Evolutionary conservation across 2,888 invertebrate species (phyloP).

Genomic region (Serrognathus titanus): DNA sequence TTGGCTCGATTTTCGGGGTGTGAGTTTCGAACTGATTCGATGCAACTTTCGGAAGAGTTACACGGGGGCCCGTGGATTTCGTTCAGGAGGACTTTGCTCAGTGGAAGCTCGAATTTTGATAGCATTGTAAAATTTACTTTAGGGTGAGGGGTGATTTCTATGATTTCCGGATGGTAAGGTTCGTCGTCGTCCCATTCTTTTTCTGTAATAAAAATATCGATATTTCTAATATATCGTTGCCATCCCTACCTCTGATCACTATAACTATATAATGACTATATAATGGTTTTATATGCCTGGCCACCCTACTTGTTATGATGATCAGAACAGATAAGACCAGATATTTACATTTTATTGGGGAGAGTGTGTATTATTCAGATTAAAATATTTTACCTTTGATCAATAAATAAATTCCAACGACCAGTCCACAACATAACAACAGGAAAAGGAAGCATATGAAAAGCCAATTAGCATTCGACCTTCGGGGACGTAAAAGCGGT

Average conservation of each 20-base stretch:
- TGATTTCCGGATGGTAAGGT: neutral
- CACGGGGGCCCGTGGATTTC: constrained; percentile 6
- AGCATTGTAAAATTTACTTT: neutral
- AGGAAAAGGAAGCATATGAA: constrained; percentile 13
- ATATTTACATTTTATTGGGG: neutral
- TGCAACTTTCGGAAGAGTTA: neutral
- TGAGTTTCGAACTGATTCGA: neutral
- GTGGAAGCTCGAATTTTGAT: neutral
- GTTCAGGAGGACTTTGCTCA: neutral
- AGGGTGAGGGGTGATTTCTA: neutral
- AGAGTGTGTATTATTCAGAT: neutral
- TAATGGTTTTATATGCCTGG: too few species aligned
- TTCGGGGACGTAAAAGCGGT: neutral
- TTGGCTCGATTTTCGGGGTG: neutral
- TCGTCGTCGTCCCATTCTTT: constrained; percentile 1
- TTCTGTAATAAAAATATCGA: constrained; percentile 6
- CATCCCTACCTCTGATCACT: too few species aligned
- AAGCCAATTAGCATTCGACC: constrained; percentile 6
- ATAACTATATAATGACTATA: too few species aligned
- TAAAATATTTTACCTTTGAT: constrained; percentile 12
- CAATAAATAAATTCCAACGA: constrained; percentile 18
- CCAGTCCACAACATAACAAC: constrained; percentile 12
- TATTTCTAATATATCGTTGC: too few species aligned
- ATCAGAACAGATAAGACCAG: neutral
- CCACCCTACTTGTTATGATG: neutral